Percentiles rank a stretch among this genome's conserved stretches.
Evolutionary conservation across 2,888 invertebrate species (phyloP).

Genomic region (Mythimna lalbum): DNA sequence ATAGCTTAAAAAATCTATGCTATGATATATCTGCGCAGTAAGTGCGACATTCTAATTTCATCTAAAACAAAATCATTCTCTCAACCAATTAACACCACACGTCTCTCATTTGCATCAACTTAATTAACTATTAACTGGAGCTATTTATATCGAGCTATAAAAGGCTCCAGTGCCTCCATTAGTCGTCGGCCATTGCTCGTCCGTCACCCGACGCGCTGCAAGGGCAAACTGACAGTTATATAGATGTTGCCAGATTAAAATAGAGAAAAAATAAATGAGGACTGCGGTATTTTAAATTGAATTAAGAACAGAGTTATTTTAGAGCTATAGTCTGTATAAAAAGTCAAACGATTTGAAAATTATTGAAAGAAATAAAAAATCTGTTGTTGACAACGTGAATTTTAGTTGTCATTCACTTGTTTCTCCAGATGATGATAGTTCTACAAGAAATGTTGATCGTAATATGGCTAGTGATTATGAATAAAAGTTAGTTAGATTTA

Average conservation of each 20-base stretch:
- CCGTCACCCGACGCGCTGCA: constrained; percentile 23
- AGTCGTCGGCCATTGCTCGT: constrained; percentile 16
- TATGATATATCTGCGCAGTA: not conserved
- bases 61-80: not conserved
- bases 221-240: constrained; percentile 2
- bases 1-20: too few species aligned
- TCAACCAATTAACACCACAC: not conserved
- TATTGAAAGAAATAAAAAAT: too few species aligned
- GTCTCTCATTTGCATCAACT: constrained; percentile 1
- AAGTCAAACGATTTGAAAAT: too few species aligned
- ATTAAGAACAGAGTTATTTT: not conserved
- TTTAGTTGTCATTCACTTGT: too few species aligned
- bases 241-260: constrained; percentile 11
- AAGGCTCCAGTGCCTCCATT: constrained; percentile 21
- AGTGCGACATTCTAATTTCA: not conserved
- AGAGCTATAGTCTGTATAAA: too few species aligned
- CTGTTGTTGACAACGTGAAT: too few species aligned
- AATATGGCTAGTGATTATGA: too few species aligned
- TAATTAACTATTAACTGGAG: constrained; percentile 27
- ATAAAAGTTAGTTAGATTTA: too few species aligned
- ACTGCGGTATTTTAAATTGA: not conserved
- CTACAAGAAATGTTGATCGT: too few species aligned
- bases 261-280: not conserved
- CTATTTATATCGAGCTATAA: constrained; percentile 32
- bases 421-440: too few species aligned